phyloP scores from a whole-genome alignment of 2,113 vertebrate species.

The Gila orcuttii region DNA sequence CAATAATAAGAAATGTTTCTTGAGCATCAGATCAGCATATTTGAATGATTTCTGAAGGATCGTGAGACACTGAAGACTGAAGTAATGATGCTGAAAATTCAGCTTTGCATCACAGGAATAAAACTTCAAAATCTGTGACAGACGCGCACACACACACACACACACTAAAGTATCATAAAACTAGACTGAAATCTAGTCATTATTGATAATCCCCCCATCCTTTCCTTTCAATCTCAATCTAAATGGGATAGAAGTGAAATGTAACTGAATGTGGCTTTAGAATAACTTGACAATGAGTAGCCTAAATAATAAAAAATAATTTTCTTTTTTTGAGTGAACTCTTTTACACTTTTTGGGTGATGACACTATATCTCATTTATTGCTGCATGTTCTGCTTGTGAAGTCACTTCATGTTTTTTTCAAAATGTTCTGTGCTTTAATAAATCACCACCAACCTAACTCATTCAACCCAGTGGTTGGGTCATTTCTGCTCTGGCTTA shows the following conservation, averaged over 20 bases:
- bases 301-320: background rate
- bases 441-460: background rate
- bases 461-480: background rate
- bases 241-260: background rate
- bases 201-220: background rate
- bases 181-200: too few relatives aligned
- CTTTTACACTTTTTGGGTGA: background rate
- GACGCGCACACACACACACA: too few relatives aligned
- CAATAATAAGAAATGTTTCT: background rate
- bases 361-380: background rate
- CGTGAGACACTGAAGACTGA: background rate
- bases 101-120: too few relatives aligned
- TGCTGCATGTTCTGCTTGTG: background rate
- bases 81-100: background rate
- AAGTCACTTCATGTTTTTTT: background rate
- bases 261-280: background rate
- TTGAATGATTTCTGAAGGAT: background rate
- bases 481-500: constrained; percentile 5
- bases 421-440: background rate
- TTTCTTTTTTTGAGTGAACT: background rate
- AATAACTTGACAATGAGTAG: background rate
- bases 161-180: too few relatives aligned
- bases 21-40: background rate
- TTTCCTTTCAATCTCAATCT: background rate
- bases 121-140: too few relatives aligned